Conservation (phyloP, 2,113 vertebrate genomes). For the Hippoglossus stenolepis region DNA sequence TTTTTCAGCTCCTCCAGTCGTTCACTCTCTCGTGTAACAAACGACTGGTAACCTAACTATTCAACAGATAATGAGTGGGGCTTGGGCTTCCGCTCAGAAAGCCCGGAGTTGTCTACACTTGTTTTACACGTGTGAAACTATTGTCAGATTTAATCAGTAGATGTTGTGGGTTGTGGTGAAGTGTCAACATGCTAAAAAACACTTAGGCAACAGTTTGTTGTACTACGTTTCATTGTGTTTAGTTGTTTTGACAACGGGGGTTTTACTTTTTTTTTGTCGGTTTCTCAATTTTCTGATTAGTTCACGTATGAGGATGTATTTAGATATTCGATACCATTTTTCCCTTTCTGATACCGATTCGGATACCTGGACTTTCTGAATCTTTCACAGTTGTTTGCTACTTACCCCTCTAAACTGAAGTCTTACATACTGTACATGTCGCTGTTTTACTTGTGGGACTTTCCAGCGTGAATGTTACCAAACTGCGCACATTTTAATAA, state of each 20-base stretch:
- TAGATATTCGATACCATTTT: too few relatives aligned
- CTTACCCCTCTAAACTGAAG: too few relatives aligned
- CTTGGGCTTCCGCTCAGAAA: constrained; percentile 32
- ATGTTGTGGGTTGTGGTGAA: constrained; percentile 20
- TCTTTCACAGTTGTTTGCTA: too few relatives aligned
- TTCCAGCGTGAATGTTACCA: too few relatives aligned
- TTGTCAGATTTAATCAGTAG: constrained; percentile 29
- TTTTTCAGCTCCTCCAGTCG: constrained; percentile 34
- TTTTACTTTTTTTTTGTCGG: constrained; percentile 5
- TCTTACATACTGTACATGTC: too few relatives aligned
- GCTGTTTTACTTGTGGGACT: too few relatives aligned
- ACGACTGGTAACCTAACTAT: constrained; percentile 62
- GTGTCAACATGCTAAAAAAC: constrained; percentile 5
- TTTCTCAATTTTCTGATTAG: constrained; percentile 15
- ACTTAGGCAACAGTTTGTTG: not conserved
- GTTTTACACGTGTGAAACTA: constrained; percentile 27
- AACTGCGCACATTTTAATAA: too few relatives aligned
- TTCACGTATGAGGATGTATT: constrained; percentile 17
- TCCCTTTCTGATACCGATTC: too few relatives aligned
- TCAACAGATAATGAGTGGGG: constrained; percentile 73
- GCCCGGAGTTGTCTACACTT: constrained; percentile 21
- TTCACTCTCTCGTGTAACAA: constrained; percentile 67
- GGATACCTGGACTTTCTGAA: too few relatives aligned
- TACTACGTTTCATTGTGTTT: constrained; percentile 15
- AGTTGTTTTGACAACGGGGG: constrained; percentile 21